Conservation (phyloP, 2,888 invertebrate species). For the Melanostoma mellinum region DNA sequence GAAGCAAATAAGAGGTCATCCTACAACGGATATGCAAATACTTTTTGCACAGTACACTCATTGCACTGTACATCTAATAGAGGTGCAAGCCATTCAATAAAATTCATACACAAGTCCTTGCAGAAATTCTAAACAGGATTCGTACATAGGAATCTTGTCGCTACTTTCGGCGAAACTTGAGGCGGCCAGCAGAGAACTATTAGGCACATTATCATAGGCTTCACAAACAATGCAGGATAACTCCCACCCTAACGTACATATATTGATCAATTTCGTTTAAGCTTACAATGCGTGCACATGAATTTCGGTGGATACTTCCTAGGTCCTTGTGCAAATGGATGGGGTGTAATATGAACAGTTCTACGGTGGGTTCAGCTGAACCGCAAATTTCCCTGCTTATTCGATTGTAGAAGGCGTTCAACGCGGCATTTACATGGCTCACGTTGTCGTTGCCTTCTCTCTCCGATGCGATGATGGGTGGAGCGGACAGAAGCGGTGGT, state of each 20-base stretch:
- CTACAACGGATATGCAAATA: constrained; percentile 46
- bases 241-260: too few relatives aligned
- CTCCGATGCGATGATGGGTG: neutral
- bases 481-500: neutral
- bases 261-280: neutral
- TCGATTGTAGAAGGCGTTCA: constrained; percentile 48
- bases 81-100: constrained; percentile 14
- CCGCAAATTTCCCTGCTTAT: constrained; percentile 50
- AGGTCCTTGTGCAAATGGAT: constrained; percentile 23
- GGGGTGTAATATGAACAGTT: constrained; percentile 36
- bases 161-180: too few relatives aligned
- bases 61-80: constrained; percentile 45
- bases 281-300: neutral
- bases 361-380: constrained; percentile 18
- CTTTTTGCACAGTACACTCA: constrained; percentile 33
- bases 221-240: too few relatives aligned
- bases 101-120: neutral
- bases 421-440: constrained; percentile 1
- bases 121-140: too few relatives aligned
- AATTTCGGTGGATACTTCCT: neutral
- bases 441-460: constrained; percentile 24
- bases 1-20: constrained; percentile 8
- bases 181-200: too few relatives aligned
- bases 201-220: too few relatives aligned
- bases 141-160: too few relatives aligned